Evolutionary conservation across 2,888 invertebrate species (phyloP).

Genomic region (Drosophila pegasa): DNA sequence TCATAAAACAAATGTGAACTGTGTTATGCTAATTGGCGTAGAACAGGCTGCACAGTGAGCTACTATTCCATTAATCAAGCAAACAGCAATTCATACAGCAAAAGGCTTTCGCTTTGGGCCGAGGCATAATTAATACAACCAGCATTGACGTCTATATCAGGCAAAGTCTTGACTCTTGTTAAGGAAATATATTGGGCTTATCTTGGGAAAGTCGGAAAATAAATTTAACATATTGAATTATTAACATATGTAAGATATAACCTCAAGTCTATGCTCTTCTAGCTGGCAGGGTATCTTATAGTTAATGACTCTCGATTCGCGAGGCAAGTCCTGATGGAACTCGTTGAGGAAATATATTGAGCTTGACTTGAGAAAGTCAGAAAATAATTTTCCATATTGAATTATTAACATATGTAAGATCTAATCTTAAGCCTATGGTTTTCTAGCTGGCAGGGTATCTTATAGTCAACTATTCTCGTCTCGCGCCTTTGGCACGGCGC

Average conservation of each 20-base stretch:
- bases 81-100: not conserved
- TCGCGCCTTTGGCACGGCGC: not conserved
- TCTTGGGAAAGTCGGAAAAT: not conserved
- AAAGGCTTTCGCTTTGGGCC: slow-evolving; percentile 1
- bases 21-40: slow-evolving; percentile 9
- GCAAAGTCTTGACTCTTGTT: not conserved
- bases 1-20: slow-evolving; percentile 10
- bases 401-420: not conserved
- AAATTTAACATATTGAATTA: not conserved
- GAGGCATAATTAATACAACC: slow-evolving; percentile 6
- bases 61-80: slow-evolving; percentile 23
- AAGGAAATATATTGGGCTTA: not conserved
- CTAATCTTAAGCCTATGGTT: too few species aligned
- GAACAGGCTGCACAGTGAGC: not conserved
- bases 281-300: not conserved
- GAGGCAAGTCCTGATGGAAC: too few species aligned
- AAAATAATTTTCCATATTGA: not conserved
- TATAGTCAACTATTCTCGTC: not conserved
- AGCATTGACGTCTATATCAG: not conserved
- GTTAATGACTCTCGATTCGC: not conserved
- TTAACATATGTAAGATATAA: not conserved
- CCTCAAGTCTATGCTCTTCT: too few species aligned
- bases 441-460: too few species aligned
- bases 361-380: not conserved
- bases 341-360: not conserved